Conservation (phyloP, 2,888 invertebrate genomes). For the Myopa testacea region DNA sequence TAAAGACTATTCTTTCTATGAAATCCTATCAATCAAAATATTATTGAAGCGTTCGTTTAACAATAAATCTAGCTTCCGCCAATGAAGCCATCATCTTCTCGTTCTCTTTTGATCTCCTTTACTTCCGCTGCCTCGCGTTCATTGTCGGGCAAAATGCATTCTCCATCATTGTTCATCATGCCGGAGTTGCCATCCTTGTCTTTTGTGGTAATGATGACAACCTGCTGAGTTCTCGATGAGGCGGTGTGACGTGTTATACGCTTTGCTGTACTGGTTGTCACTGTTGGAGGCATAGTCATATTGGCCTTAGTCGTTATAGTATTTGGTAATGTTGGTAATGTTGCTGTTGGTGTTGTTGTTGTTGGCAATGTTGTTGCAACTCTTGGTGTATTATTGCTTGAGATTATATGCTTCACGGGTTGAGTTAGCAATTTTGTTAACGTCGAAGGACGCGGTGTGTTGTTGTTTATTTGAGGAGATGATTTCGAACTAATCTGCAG, state of each 20-base stretch:
- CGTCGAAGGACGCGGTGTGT: background rate
- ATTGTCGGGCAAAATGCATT: conserved; percentile 45
- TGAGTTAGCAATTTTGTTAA: conserved; percentile 15
- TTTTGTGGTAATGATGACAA: conserved; percentile 41
- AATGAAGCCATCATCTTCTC: conserved; percentile 46
- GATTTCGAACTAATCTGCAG: conserved; percentile 2
- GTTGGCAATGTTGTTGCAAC: conserved; percentile 12
- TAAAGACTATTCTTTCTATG: no score
- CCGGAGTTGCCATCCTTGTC: conserved; percentile 3
- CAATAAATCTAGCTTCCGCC: conserved; percentile 39
- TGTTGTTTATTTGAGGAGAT: conserved; percentile 2
- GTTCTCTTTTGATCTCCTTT: conserved; percentile 50
- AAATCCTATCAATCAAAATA: no score
- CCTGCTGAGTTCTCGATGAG: conserved; percentile 36
- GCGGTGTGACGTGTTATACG: conserved; percentile 41
- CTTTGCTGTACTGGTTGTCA: background rate
- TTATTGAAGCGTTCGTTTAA: no score
- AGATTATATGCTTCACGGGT: conserved; percentile 33
- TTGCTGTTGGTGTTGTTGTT: conserved; percentile 10
- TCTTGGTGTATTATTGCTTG: conserved; percentile 10
- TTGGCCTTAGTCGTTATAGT: conserved; percentile 18
- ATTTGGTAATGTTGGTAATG: conserved; percentile 32
- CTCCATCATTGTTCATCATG: conserved; percentile 28
- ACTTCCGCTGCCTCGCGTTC: conserved; percentile 18
- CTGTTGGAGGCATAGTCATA: background rate